phyloP scores from a whole-genome alignment of 2,888 invertebrate genomes.

The Aspidapion aeneum region DNA sequence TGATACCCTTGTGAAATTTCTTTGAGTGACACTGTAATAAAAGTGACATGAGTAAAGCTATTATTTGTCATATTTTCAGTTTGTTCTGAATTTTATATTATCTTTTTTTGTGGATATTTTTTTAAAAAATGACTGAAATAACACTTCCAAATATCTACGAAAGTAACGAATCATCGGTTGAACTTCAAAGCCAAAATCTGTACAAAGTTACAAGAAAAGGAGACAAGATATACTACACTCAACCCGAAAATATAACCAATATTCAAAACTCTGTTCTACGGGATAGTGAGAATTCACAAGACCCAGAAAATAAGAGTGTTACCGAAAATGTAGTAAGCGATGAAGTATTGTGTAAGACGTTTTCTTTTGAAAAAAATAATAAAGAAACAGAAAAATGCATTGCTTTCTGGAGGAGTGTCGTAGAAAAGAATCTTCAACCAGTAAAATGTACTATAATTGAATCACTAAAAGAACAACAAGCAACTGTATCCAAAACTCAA shows the following conservation, averaged over 20 bases:
- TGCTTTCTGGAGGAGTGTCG: slow-evolving; percentile 35
- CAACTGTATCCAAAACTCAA: not conserved
- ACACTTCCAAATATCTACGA: not conserved
- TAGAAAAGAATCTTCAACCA: slow-evolving; percentile 35
- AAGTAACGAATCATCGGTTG: not conserved
- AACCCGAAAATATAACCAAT: slow-evolving; percentile 29
- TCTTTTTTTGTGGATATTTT: no score
- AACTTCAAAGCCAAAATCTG: not conserved
- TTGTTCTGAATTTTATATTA: no score
- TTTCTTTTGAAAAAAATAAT: slow-evolving; percentile 32
- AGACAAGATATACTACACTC: slow-evolving; percentile 29
- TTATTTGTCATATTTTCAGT: no score
- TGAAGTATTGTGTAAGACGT: slow-evolving; percentile 24
- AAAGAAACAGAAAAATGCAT: slow-evolving; percentile 38
- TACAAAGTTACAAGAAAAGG: slow-evolving; percentile 28
- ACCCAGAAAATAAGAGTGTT: not conserved
- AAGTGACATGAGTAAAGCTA: no score
- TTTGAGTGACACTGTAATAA: no score
- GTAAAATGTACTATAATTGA: slow-evolving; percentile 35
- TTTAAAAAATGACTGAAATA: not conserved
- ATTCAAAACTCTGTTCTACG: slow-evolving; percentile 19
- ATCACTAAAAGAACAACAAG: slow-evolving; percentile 11
- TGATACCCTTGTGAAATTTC: no score
- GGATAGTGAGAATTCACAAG: not conserved
- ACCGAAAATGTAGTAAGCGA: not conserved